Conservation (phyloP, 2,888 invertebrate genomes). For the Deilephila elpenor region DNA sequence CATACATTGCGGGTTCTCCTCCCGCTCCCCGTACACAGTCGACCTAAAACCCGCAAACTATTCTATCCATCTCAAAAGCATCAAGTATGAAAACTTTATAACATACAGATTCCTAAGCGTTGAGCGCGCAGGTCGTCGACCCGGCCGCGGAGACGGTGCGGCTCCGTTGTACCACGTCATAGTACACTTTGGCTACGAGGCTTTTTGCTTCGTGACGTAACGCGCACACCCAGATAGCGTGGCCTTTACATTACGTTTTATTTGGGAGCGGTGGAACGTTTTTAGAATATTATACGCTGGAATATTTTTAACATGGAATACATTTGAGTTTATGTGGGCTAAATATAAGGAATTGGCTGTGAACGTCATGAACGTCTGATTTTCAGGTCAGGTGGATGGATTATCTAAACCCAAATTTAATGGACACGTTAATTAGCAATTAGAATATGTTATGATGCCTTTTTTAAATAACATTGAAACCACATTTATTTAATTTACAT, state of each 20-base stretch:
- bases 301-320: too few relatives aligned
- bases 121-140: slow-evolving; percentile 50
- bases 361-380: too few relatives aligned
- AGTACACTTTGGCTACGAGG: slow-evolving; percentile 12
- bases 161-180: slow-evolving; percentile 44
- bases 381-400: too few relatives aligned
- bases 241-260: not conserved
- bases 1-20: slow-evolving; percentile 4
- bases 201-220: not conserved
- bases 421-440: too few relatives aligned
- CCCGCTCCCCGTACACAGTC: not conserved
- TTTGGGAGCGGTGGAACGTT: not conserved
- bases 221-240: not conserved
- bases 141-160: slow-evolving; percentile 52
- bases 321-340: too few relatives aligned
- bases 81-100: slow-evolving; percentile 29
- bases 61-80: slow-evolving; percentile 19
- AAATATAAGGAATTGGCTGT: too few relatives aligned
- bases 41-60: slow-evolving; percentile 17
- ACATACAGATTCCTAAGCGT: slow-evolving; percentile 27
- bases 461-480: too few relatives aligned
- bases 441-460: too few relatives aligned
- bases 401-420: too few relatives aligned
- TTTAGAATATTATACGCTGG: not conserved
- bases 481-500: too few relatives aligned